Conservation (phyloP, 2,888 invertebrate genomes). For the Eupeodes luniger region DNA sequence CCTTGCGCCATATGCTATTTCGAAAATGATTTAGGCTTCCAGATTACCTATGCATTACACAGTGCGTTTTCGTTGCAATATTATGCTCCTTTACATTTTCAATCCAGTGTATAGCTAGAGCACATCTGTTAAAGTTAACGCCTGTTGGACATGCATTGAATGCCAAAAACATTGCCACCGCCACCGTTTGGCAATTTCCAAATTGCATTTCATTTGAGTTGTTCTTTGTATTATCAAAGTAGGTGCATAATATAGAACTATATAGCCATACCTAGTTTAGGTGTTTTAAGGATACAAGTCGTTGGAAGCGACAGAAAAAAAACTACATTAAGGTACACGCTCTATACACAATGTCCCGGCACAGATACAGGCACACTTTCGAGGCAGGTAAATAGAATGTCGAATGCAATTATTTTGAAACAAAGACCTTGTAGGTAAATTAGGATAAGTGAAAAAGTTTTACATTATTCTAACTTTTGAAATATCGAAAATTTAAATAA, state of each 20-base stretch:
- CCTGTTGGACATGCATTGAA: conserved; percentile 45
- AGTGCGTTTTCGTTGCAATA: background rate
- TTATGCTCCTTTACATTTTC: background rate
- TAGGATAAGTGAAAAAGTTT: background rate
- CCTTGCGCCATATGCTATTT: background rate
- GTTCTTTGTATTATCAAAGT: background rate
- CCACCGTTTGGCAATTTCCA: conserved; percentile 17
- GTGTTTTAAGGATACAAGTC: background rate
- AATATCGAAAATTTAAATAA: background rate
- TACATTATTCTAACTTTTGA: background rate
- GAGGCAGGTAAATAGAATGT: background rate
- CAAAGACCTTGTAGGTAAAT: background rate
- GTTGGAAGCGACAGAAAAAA: background rate
- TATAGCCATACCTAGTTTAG: background rate
- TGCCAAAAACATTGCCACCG: background rate
- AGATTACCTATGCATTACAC: background rate
- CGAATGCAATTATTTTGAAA: background rate
- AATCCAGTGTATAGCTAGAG: background rate
- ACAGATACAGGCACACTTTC: no score
- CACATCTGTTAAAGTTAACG: conserved; percentile 31
- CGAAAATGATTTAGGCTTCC: background rate
- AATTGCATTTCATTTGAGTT: conserved; percentile 8
- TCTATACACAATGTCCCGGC: no score
- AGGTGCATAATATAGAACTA: background rate
- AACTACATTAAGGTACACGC: no score